Base-by-base conservation (phyloP, 2,113 vertebrate genomes). In the Caranx melampygus region DNA sequence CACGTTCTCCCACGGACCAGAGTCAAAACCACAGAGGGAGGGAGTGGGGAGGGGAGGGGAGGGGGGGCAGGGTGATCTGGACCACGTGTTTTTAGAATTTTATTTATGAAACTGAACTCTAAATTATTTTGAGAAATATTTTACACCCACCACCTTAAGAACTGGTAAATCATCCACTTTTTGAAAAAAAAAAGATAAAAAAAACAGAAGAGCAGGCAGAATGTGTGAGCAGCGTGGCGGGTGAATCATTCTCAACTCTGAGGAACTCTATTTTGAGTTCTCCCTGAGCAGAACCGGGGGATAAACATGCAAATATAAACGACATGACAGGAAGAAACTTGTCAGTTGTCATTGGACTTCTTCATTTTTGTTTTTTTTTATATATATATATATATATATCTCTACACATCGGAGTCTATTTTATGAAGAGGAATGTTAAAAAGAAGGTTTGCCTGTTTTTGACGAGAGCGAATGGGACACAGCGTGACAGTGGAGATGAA, bases 91-190 rank as follows among this genome's bases (percentile, higher is more conserved):
- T 91, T 94, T 93, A 95, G 86, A 91, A 69, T 93, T 94, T 95
- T 95, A 96, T 96, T 96, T 96, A 95, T 95, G 89, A 91, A 86
- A 93, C 90, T 93, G 94, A 96, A 89, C 89, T 92, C 96, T 97
- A 96, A 99, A 96, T 98, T 98, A 99, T 99, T 98, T 95, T 95
- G 95, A 95, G 92, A 93, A 92, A 94, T 94, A 89, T 90, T 89
- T 89, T 91, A 95, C 95, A 96, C 97, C 95, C 94, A 92, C 96
- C 95, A 95, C 96, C 93, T 96, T 96, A 94, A 96, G 87, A 95
- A 96, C 95, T 94, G 95, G 94, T 94, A 93, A 93, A 81, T 65
- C 89, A 89, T 85, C 95, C 88, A 92, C 86, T 89, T 92, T 92
- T 91, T 63, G 15, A 74, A 54, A 51, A 59, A 65, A 34, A 51